These are phyloP conservation scores for Chrysopilus asiliformis DNA, from an alignment of 2,888 invertebrate genomes.

Conservation along the genomic window DNA sequence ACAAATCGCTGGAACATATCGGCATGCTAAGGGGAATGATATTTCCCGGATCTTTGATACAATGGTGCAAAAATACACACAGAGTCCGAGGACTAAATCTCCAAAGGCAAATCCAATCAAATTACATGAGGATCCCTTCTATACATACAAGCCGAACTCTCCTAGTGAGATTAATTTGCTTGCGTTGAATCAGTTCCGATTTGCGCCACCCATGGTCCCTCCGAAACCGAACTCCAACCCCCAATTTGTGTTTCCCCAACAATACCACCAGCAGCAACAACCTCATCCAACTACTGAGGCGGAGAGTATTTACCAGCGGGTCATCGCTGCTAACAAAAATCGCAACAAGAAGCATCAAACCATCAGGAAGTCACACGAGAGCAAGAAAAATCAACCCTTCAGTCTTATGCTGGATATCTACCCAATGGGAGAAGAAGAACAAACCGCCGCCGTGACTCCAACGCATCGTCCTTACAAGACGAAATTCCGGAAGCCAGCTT, in stretches of 20 bases:
- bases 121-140: slow-evolving; percentile 33
- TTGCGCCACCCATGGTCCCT: slow-evolving; percentile 5
- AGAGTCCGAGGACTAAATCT: neutral
- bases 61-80: slow-evolving; percentile 8
- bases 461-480: slow-evolving; percentile 21
- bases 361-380: neutral
- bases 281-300: slow-evolving; percentile 4
- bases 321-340: slow-evolving; percentile 4
- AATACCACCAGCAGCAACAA: slow-evolving; percentile 1
- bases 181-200: slow-evolving; percentile 40
- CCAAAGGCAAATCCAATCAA: neutral
- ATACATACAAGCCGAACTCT: slow-evolving; percentile 55
- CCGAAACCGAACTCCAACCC: neutral
- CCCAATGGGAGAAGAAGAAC: slow-evolving; percentile 39
- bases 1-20: slow-evolving; percentile 31
- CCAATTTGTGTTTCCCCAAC: neutral
- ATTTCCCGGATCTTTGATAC: slow-evolving; percentile 29
- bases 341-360: neutral
- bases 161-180: slow-evolving; percentile 62
- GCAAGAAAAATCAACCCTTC: slow-evolving; percentile 39
- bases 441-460: slow-evolving; percentile 23
- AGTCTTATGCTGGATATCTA: slow-evolving; percentile 52
- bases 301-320: slow-evolving; percentile 11
- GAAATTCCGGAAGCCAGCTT: slow-evolving; percentile 7
- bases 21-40: slow-evolving; percentile 31